Conservation (phyloP, 2,888 invertebrate genomes). For the Iphiclides podalirius region DNA sequence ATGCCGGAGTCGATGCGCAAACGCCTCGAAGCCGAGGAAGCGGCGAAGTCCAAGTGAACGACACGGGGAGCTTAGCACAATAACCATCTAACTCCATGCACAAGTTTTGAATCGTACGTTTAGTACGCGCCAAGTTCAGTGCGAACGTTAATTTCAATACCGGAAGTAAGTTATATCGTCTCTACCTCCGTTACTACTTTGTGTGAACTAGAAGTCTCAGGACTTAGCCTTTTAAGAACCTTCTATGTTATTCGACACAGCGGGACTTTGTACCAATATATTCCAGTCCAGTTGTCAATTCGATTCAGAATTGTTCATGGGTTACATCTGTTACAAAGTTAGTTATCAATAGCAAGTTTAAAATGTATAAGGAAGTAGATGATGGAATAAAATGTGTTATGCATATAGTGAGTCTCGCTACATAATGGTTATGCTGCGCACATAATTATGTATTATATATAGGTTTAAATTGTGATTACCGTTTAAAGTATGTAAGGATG, state of each 20-base stretch:
- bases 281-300: no score
- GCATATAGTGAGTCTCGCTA: neutral
- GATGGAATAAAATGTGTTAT: neutral
- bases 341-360: neutral
- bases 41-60: constrained; percentile 55
- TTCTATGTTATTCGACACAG: no score
- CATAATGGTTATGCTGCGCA: neutral
- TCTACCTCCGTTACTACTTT: no score
- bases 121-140: no score
- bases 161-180: no score
- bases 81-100: neutral
- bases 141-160: no score
- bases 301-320: neutral
- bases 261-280: no score
- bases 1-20: constrained; percentile 95
- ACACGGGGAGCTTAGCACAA: neutral
- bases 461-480: constrained; percentile 15
- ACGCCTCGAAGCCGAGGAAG: constrained; percentile 79
- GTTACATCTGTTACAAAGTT: neutral
- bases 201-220: no score
- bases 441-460: constrained; percentile 3
- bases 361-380: neutral
- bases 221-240: no score
- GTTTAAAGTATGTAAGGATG: constrained; percentile 5
- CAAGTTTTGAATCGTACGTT: neutral